Conservation (phyloP, 2,888 invertebrate genomes). For the Drosophila nr. medialis region DNA sequence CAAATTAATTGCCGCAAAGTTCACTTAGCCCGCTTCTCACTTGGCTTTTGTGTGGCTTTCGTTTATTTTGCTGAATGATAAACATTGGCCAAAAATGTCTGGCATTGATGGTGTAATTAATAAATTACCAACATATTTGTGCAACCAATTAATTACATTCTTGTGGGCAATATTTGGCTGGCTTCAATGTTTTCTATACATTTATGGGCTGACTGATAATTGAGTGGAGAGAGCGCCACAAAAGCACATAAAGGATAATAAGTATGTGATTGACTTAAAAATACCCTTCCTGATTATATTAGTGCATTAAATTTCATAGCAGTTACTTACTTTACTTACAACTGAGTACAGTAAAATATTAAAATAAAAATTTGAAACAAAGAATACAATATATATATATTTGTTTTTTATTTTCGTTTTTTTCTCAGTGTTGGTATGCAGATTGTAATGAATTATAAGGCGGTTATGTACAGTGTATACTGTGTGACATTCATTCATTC, state of each 20-base stretch:
- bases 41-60: slow-evolving; percentile 16
- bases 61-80: slow-evolving; percentile 41
- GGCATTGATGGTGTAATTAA: slow-evolving; percentile 73
- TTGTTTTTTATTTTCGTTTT: neutral
- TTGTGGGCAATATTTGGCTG: slow-evolving; percentile 5
- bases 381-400: neutral
- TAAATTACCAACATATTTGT: slow-evolving; percentile 66
- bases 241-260: neutral
- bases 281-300: neutral
- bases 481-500: slow-evolving; percentile 25
- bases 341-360: neutral
- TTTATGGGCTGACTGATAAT: slow-evolving; percentile 20
- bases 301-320: neutral
- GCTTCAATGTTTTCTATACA: slow-evolving; percentile 23
- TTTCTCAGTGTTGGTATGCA: neutral
- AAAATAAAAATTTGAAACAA: neutral
- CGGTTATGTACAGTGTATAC: neutral
- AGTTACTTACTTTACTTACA: neutral
- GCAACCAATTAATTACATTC: slow-evolving; percentile 75
- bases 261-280: neutral
- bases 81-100: slow-evolving; percentile 48
- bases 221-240: slow-evolving; percentile 3
- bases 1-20: slow-evolving; percentile 64
- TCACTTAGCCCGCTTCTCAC: slow-evolving; percentile 9
- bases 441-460: slow-evolving; percentile 18